Base-by-base conservation (phyloP, 1,140 invertebrate genomes). In the Dreissena rostriformis region DNA sequence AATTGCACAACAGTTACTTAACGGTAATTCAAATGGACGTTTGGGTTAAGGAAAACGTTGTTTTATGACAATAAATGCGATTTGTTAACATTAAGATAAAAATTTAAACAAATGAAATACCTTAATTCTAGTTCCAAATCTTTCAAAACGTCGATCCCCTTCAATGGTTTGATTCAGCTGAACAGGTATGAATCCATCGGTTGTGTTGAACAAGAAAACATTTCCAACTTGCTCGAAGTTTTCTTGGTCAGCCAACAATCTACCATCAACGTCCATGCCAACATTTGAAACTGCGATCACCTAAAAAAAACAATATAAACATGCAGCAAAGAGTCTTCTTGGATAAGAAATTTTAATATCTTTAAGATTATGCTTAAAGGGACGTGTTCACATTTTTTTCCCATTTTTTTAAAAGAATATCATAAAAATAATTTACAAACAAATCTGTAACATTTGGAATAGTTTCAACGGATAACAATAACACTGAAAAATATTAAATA, bases 71-170 rank as follows among this genome's bases (percentile, higher is more conserved):
- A 39, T 8, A 39, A 39, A 39, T 39, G 39, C 39, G 8, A 39
- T 39, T 39, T 39, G 39, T 39, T 39, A 39, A 39, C 39, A n/a
- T n/a, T 39, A 39, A 39, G 39, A 39, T 39, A 39, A 39, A n/a
- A 39, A 39, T 5, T 5, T 5, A 39, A 24, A 53, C 24, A 53
- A 19, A 19, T 17, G 67, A n/a, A 22, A 51, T 87, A 89, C 89
- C 85, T 78, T 84, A 28, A 91, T 73, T 29, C 82, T 82, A 22
- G 72, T 65, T n/a, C 90, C 90, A 87, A 91, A 91, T 49, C 87
- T 65, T 52, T 83, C 88, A 87, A 74, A 88, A 19, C 77, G 67
- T 53, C 89, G 86, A 71, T 91, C 88, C n/a, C 90, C 89, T 57
- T 79, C 73, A 61, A 90, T 85, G 17, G 74, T 29, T 7, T 85